phyloP scores from a whole-genome alignment of 2,113 vertebrate species.

The Strix uralensis region DNA sequence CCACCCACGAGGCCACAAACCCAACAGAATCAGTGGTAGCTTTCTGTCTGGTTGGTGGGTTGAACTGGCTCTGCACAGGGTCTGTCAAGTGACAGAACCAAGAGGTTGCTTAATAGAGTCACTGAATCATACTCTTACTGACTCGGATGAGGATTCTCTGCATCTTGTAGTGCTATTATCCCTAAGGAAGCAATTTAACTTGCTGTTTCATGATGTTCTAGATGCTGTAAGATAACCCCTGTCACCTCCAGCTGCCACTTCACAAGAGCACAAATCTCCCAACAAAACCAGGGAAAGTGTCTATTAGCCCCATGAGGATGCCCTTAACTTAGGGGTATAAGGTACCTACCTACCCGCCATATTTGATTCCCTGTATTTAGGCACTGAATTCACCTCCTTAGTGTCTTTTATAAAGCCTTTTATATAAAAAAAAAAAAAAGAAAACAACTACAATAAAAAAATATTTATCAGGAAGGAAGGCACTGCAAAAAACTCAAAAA shows the following conservation, averaged over 20 bases:
- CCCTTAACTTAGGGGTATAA: background rate
- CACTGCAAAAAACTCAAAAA: background rate
- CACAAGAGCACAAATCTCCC: background rate
- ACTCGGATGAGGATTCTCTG: background rate
- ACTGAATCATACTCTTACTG: background rate
- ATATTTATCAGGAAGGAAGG: background rate
- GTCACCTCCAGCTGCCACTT: background rate
- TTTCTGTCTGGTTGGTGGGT: background rate
- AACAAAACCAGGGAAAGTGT: background rate
- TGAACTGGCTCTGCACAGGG: background rate
- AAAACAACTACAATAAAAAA: background rate
- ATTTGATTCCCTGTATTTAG: background rate
- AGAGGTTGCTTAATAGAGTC: background rate
- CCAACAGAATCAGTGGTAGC: background rate
- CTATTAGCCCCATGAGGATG: background rate
- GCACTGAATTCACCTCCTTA: background rate
- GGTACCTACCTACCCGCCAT: background rate
- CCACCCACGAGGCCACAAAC: fast-evolving
- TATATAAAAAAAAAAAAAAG: background rate
- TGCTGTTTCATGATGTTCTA: background rate
- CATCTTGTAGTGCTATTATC: background rate
- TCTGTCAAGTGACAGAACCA: background rate
- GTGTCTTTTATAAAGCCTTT: background rate
- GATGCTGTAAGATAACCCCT: background rate
- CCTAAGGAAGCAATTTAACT: background rate